These are phyloP conservation scores for Eupithecia subfuscata DNA, from an alignment of 2,888 invertebrate genomes.

Conservation along the genomic window DNA sequence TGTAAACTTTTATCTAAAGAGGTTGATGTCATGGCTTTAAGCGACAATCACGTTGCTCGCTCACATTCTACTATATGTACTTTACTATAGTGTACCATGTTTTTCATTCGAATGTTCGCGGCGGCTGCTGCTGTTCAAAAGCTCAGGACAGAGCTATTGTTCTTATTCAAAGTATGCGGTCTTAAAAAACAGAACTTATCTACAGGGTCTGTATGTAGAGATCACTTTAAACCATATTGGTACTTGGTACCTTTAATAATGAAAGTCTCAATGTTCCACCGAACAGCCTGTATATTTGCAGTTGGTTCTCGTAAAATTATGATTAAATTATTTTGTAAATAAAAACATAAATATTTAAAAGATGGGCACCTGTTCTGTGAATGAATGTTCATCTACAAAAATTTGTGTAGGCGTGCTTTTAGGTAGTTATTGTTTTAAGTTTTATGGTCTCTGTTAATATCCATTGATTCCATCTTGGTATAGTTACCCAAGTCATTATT, in stretches of 20 bases:
- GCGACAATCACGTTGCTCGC: slow-evolving; percentile 9
- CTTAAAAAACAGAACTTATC: neutral
- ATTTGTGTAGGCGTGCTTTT: slow-evolving; percentile 25
- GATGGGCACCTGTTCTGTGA: slow-evolving; percentile 10
- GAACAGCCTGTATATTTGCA: neutral
- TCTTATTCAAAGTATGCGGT: neutral
- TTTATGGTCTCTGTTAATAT: slow-evolving; percentile 27
- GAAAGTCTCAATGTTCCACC: neutral
- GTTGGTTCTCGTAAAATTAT: neutral
- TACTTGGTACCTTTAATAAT: neutral
- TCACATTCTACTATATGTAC: slow-evolving; percentile 17
- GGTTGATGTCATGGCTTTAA: neutral
- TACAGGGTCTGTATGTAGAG: neutral
- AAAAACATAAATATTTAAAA: neutral
- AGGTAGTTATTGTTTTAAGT: slow-evolving; percentile 21
- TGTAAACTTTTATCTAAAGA: neutral
- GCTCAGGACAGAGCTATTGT: neutral
- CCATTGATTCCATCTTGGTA: slow-evolving; percentile 11
- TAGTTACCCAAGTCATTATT: slow-evolving; percentile 21
- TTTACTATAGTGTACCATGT: neutral
- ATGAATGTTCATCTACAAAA: slow-evolving; percentile 20
- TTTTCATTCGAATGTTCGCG: slow-evolving; percentile 7
- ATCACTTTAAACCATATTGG: neutral
- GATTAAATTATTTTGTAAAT: neutral
- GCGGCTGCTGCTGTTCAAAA: slow-evolving; percentile 3